Evolutionary conservation across 2,113 vertebrate genomes (phyloP).

Genomic region (Callaeas wilsoni): DNA sequence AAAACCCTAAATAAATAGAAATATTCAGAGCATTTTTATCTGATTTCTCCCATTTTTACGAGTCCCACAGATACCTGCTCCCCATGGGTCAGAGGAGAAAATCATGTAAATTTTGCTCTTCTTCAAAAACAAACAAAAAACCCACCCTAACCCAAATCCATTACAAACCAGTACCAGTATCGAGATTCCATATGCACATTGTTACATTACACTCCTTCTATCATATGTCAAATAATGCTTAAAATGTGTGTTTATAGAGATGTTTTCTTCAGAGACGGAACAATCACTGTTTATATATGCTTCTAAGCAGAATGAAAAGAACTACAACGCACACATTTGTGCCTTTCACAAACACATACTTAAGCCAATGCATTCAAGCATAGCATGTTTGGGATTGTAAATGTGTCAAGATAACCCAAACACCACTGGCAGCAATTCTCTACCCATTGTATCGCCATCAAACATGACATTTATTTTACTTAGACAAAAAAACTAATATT

Average conservation of each 20-base stretch:
- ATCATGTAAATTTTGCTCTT: neutral
- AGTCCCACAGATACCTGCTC: neutral
- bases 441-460: neutral
- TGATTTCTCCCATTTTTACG: neutral
- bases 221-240: neutral
- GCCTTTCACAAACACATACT: neutral
- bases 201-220: neutral
- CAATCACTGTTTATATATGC: neutral
- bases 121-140: neutral
- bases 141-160: fast-evolving
- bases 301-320: neutral
- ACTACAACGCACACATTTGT: neutral
- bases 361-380: neutral
- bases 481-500: neutral
- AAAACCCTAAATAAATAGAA: neutral
- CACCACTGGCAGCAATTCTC: neutral
- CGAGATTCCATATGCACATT: neutral
- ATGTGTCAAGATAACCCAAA: neutral
- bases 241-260: neutral
- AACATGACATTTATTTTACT: neutral
- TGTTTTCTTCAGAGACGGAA: neutral
- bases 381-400: neutral
- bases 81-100: neutral
- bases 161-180: neutral
- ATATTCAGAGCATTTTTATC: neutral